Conservation (phyloP, 2,888 invertebrate species). For the Ophion ventricosus region DNA sequence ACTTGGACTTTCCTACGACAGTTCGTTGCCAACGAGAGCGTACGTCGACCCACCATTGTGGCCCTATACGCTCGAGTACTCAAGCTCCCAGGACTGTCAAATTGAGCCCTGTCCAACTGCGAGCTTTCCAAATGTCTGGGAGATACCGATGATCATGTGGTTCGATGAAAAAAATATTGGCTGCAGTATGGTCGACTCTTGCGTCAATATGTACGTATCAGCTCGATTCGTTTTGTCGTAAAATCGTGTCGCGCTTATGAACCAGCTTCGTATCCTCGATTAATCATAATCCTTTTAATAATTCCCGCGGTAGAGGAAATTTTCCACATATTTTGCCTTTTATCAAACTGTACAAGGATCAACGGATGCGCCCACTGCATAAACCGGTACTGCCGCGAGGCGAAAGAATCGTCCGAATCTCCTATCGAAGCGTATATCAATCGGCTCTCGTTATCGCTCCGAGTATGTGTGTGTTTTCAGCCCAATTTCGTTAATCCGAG, state of each 20-base stretch:
- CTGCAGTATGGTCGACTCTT: conserved; percentile 86
- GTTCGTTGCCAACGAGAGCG: conserved; percentile 85
- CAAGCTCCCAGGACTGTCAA: conserved; percentile 85
- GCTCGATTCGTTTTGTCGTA: background rate
- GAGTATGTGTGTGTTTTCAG: conserved; percentile 57
- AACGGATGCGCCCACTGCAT: too few relatives aligned
- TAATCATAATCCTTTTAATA: conserved; percentile 32
- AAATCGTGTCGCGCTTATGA: too few relatives aligned
- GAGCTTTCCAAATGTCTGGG: conserved; percentile 87
- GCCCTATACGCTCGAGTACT: conserved; percentile 89
- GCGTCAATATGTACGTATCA: conserved; percentile 83
- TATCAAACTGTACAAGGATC: too few relatives aligned
- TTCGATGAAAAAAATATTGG: conserved; percentile 82
- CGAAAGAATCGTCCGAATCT: conserved; percentile 38
- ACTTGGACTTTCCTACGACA: conserved; percentile 86
- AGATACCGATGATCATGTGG: conserved; percentile 87
- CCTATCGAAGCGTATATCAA: conserved; percentile 31
- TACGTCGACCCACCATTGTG: conserved; percentile 85
- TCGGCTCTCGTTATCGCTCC: conserved; percentile 57
- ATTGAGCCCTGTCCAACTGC: conserved; percentile 86
- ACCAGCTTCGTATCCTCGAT: too few relatives aligned
- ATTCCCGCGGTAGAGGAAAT: conserved; percentile 16
- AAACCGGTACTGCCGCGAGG: conserved; percentile 49
- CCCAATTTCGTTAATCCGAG: conserved; percentile 68
- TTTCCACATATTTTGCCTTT: conserved; percentile 15